phyloP scores from a whole-genome alignment of 2,797 vertebrate genomes.

The Myripristis murdjan region DNA sequence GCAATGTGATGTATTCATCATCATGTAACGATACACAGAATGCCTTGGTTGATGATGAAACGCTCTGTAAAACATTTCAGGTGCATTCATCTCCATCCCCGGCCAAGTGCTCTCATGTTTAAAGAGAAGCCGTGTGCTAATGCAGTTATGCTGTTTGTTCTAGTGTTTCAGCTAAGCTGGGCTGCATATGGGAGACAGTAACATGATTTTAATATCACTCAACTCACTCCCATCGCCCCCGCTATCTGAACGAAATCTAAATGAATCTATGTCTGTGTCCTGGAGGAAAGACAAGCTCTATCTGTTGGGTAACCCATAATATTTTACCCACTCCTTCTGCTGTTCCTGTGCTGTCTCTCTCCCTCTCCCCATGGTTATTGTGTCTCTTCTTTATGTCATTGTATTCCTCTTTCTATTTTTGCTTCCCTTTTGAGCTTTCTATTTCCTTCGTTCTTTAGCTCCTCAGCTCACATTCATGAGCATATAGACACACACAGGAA shows the following conservation, averaged over 20 bases:
- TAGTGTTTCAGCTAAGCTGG: slow-evolving; percentile 53
- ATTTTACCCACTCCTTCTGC: slow-evolving; percentile 61
- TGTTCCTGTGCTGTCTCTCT: slow-evolving; percentile 24
- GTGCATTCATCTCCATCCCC: slow-evolving; percentile 46
- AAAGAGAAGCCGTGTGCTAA: slow-evolving; percentile 60
- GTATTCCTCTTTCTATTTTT: slow-evolving; percentile 64
- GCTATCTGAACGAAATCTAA: slow-evolving; percentile 51
- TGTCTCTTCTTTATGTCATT: slow-evolving; percentile 56
- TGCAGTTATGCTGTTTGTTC: slow-evolving; percentile 41
- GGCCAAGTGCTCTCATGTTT: slow-evolving; percentile 55
- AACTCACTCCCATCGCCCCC: slow-evolving; percentile 16
- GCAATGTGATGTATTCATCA: slow-evolving; percentile 55
- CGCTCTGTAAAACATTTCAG: slow-evolving; percentile 62
- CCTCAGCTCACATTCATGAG: slow-evolving; percentile 49
- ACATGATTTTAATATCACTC: slow-evolving; percentile 40
- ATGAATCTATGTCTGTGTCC: slow-evolving; percentile 64
- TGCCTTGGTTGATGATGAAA: slow-evolving; percentile 73
- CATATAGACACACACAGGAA: slow-evolving; percentile 45
- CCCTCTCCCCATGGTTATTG: slow-evolving; percentile 54
- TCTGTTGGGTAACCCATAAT: slow-evolving; percentile 55
- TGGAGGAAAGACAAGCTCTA: slow-evolving; percentile 58
- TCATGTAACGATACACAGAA: slow-evolving; percentile 47
- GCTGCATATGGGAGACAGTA: slow-evolving; percentile 43
- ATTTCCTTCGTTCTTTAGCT: slow-evolving; percentile 32
- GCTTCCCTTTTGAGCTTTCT: slow-evolving; percentile 53